Percentiles rank a stretch among this genome's conserved stretches.
phyloP scores from a whole-genome alignment of 37 sponge, comb jelly and placozoan genomes.

The Chondrilla cf. caribensis region DNA sequence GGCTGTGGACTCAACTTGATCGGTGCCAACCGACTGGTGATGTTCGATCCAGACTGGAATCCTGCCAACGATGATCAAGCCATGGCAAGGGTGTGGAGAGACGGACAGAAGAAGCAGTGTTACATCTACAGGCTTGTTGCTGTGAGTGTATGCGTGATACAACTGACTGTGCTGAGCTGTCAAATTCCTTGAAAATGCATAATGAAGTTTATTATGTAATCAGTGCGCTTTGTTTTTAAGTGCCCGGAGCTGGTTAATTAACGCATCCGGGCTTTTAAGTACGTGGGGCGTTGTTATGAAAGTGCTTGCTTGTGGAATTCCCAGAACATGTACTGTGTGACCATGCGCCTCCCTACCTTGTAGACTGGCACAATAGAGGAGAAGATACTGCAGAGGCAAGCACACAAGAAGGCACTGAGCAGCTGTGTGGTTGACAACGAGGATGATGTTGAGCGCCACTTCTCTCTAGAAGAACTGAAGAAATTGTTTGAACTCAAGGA shows the following conservation, averaged over 20 bases:
- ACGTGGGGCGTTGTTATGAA: no score
- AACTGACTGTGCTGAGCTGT: background rate
- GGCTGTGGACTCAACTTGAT: slow-evolving; percentile 98
- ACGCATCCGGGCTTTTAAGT: no score
- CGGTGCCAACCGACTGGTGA: slow-evolving; percentile 92
- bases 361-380: slow-evolving; percentile 95
- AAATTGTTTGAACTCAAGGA: slow-evolving; percentile 80
- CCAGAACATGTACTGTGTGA: no score
- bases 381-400: slow-evolving; percentile 94
- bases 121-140: slow-evolving; percentile 86
- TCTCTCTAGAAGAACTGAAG: slow-evolving; percentile 80
- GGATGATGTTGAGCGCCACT: slow-evolving; percentile 93
- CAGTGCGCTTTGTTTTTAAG: no score
- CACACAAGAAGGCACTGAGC: slow-evolving; percentile 97
- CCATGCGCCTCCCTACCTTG: background rate
- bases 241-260: no score
- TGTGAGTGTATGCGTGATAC: slow-evolving; percentile 71
- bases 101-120: slow-evolving; percentile 96
- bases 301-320: no score
- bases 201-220: no score
- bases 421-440: slow-evolving; percentile 97
- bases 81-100: slow-evolving; percentile 96
- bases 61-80: slow-evolving; percentile 98
- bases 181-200: no score
- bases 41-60: slow-evolving; percentile 99